These are phyloP conservation scores for Camptogramma bilineatum DNA, from an alignment of 2,888 invertebrate genomes.

Conservation along the genomic window DNA sequence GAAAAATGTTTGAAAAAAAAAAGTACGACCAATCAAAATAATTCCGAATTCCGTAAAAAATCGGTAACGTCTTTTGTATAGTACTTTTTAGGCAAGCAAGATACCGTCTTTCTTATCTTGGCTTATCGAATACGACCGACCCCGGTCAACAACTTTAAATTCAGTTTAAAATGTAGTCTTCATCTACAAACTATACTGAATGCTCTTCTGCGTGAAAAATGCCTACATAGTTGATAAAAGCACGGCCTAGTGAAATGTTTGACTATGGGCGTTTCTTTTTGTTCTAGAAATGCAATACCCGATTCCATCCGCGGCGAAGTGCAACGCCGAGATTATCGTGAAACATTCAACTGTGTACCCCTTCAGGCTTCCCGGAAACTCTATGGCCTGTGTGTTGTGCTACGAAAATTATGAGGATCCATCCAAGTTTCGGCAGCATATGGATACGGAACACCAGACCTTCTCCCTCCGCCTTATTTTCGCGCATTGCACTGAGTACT, in stretches of 20 bases:
- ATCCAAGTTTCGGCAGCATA: constrained; percentile 65
- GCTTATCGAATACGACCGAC: no score
- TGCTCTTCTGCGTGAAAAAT: neutral
- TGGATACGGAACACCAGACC: constrained; percentile 67
- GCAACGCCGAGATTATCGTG: constrained; percentile 77
- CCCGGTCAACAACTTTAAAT: no score
- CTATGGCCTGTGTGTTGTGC: constrained; percentile 78
- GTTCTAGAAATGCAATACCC: constrained; percentile 75
- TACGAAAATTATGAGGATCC: constrained; percentile 69
- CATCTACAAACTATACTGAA: neutral
- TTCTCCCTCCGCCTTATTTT: constrained; percentile 70
- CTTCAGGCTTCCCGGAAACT: constrained; percentile 74
- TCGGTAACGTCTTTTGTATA: no score
- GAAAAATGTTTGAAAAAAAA: constrained; percentile 59
- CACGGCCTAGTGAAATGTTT: constrained; percentile 44
- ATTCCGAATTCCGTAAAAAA: no score
- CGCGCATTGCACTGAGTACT: constrained; percentile 51
- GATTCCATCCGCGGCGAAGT: constrained; percentile 65
- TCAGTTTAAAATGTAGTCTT: neutral
- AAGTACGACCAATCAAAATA: no score
- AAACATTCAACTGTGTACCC: constrained; percentile 78
- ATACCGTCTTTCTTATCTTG: no score
- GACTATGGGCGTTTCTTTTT: constrained; percentile 71
- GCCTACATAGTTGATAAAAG: neutral
- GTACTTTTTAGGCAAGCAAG: no score